Evolutionary conservation across 2,113 vertebrate genomes (phyloP), one percentile per base, ranked within the genome.

Genomic region (Phalacrocorax carbo): DNA sequence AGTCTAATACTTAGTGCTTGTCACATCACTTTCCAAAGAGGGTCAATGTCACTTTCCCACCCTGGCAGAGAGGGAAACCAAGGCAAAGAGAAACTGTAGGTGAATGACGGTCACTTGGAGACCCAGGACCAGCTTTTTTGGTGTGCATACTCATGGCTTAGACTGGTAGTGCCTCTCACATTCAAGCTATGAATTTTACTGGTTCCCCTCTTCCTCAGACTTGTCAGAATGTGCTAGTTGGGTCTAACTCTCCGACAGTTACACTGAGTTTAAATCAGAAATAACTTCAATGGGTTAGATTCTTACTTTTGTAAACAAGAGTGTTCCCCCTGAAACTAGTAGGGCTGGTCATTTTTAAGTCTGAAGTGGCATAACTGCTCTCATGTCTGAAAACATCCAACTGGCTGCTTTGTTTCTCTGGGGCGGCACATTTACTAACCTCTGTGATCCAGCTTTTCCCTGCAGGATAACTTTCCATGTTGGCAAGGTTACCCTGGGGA

Each of bases 1-100:
- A 88, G 52, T 57, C 82, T 92, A 70, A 95, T 95, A 83, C 89
- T 95, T 94, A 68, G 58, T 82, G 93, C 94, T 88, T 97, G 94
- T 96, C 96, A 94, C 84, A 94, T 94, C 94, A 70, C 66, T 91
- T 94, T 86, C 84, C 89, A 36, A 90, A 88, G 88, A 80, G 84
- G 78, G 84, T 88, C 94, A 95, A 12, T 88, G 91, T 93, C 86
- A 76, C 87, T 96, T 84, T 89, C 58, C 62, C 51, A 96, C 72
- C 55, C 84, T 73, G 78, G 77, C 78, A 80, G 93, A 69, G 40
- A 60, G 54, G 58, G 68, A 88, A 88, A 71, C 15, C 44, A 69
- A 70, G 26, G 86, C 77, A 78, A 80, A 94, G 72, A 83, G 68
- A 58, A 83, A 20, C 16, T 38, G 20, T 2, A n/a, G 85, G 66